Conservation (phyloP, 2,113 vertebrate genomes). For the Anser brachyrhynchus region DNA sequence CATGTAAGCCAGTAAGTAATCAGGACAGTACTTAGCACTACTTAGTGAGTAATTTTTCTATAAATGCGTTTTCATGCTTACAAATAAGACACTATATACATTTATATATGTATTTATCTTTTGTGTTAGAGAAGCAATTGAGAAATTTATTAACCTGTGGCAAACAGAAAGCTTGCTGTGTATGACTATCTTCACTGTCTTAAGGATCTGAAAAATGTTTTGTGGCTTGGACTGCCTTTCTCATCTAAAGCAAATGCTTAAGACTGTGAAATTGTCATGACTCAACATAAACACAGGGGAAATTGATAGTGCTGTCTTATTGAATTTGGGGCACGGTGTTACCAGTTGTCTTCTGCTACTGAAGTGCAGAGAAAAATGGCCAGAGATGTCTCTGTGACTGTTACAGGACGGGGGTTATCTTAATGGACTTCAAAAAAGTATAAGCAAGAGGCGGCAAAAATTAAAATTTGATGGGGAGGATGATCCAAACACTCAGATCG, state of each 20-base stretch:
- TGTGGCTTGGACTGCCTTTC: background rate
- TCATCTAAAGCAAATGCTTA: slow-evolving; percentile 6
- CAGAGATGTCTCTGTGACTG: background rate
- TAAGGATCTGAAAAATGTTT: background rate
- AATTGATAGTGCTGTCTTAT: background rate
- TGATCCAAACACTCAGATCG: background rate
- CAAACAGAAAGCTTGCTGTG: background rate
- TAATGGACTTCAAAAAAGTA: background rate
- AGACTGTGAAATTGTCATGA: background rate
- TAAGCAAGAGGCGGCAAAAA: background rate
- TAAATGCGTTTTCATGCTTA: background rate
- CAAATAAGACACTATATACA: fast-evolving
- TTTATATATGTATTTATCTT: background rate
- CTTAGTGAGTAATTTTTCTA: background rate
- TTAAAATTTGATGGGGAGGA: background rate
- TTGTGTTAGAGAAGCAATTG: background rate
- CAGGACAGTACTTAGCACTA: background rate
- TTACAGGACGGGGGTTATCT: background rate
- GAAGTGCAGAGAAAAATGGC: background rate
- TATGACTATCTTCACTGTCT: background rate
- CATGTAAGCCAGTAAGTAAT: background rate
- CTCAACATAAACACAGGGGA: background rate
- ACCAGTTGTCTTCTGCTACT: background rate
- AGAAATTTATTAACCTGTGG: background rate
- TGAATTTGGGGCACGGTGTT: background rate